These are phyloP conservation scores for Rhagium mordax DNA, from an alignment of 2,888 invertebrate species.

Conservation along the genomic window DNA sequence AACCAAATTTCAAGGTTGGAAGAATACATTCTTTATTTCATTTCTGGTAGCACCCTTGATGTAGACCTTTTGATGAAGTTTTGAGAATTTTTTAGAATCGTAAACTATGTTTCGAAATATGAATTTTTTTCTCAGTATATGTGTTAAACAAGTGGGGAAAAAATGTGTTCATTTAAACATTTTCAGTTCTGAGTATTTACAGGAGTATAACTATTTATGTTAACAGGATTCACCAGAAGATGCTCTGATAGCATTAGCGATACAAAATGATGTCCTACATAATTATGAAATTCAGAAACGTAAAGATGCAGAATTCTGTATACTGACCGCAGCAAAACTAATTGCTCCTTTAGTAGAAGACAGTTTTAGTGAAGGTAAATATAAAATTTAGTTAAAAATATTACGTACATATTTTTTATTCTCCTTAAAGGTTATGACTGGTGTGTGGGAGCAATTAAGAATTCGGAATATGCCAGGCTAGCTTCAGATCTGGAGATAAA, in stretches of 20 bases:
- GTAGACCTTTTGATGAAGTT: no score
- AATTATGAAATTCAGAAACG: conserved; percentile 81
- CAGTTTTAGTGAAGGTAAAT: conserved; percentile 76
- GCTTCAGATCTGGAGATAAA: conserved; percentile 93
- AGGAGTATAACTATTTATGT: neutral
- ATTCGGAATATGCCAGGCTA: conserved; percentile 86
- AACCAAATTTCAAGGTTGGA: no score
- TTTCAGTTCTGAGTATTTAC: no score
- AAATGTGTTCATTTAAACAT: no score
- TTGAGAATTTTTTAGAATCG: no score
- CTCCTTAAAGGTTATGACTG: conserved; percentile 75
- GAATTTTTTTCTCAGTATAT: no score
- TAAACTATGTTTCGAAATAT: no score
- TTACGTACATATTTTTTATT: neutral
- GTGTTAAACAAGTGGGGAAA: no score
- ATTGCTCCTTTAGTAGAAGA: conserved; percentile 89
- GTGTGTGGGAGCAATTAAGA: conserved; percentile 96
- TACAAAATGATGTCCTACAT: conserved; percentile 84
- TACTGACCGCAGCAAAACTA: conserved; percentile 90
- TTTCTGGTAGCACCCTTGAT: no score
- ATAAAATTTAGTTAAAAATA: neutral
- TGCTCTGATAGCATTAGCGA: conserved; percentile 73
- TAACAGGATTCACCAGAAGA: conserved; percentile 68
- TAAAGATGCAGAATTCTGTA: conserved; percentile 84
- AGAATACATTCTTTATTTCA: no score